phyloP scores from a whole-genome alignment of 2,797 vertebrate species.

The Centroberyx gerrardi region DNA sequence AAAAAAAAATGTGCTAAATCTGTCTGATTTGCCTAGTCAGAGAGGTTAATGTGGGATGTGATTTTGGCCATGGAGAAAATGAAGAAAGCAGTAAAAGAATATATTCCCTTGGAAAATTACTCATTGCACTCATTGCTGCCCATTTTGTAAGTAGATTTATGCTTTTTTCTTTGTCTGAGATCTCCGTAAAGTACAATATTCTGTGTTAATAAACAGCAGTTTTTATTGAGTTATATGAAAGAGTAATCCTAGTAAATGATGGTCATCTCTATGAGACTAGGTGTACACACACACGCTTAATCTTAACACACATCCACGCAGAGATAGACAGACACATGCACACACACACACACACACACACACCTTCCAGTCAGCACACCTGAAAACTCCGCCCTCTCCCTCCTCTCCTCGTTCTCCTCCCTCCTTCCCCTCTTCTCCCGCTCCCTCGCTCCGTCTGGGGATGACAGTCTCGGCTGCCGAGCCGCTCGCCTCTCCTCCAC shows the following conservation, averaged over 20 bases:
- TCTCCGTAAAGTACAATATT: background rate
- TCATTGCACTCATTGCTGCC: background rate
- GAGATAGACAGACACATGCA: constrained; percentile 30
- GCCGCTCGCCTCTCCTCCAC: constrained; percentile 76
- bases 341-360: constrained; percentile 52
- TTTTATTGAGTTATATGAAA: background rate
- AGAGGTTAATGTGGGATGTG: no score
- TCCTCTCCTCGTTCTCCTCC: constrained; percentile 55
- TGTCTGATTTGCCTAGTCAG: no score
- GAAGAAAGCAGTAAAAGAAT: no score
- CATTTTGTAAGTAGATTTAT: background rate
- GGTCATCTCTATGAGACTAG: constrained; percentile 3
- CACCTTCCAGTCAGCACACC: constrained; percentile 72
- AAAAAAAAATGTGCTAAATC: no score
- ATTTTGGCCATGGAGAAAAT: no score
- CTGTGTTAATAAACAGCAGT: background rate
- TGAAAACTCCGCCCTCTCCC: constrained; percentile 75
- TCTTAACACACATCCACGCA: constrained; percentile 19
- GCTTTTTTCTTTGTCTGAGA: background rate
- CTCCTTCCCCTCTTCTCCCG: constrained; percentile 54
- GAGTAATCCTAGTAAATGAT: constrained; percentile 6
- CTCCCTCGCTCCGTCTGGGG: constrained; percentile 69
- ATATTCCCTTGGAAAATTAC: constrained; percentile 1
- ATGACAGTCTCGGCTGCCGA: constrained; percentile 81
- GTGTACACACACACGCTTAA: background rate